Conservation (phyloP, 2,797 vertebrate species). For the Adrianichthys oophorus region DNA sequence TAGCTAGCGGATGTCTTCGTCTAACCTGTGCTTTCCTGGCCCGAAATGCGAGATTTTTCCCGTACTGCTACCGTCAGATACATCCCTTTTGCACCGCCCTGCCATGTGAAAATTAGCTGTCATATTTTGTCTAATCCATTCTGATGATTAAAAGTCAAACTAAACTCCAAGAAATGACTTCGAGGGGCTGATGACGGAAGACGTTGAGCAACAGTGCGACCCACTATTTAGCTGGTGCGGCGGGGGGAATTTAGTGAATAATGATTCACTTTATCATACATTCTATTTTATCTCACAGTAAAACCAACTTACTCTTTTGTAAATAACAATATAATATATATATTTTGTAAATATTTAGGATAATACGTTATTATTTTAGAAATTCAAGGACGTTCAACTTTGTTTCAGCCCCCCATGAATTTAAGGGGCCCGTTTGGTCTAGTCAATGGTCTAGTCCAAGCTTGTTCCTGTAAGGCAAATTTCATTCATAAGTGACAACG, state of each 20-base stretch:
- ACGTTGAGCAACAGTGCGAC: slow-evolving; percentile 42
- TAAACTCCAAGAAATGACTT: background rate
- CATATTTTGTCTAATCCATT: slow-evolving; percentile 41
- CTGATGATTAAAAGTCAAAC: slow-evolving; percentile 1
- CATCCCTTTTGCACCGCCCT: slow-evolving; percentile 38
- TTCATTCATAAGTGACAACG: background rate
- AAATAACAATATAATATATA: no score
- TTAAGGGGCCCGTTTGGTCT: background rate
- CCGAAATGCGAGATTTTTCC: slow-evolving; percentile 39
- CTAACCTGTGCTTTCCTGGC: slow-evolving; percentile 56
- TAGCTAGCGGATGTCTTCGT: slow-evolving; percentile 30
- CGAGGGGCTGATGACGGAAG: slow-evolving; percentile 10
- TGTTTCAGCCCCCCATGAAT: no score
- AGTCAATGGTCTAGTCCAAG: background rate
- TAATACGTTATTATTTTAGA: no score
- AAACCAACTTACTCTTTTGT: background rate
- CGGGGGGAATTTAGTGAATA: background rate
- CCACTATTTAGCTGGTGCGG: background rate
- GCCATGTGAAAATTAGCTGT: slow-evolving; percentile 53
- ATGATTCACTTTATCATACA: rapidly evolving
- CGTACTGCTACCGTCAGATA: slow-evolving; percentile 38
- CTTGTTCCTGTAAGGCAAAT: background rate
- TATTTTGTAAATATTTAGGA: no score
- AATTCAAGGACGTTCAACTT: no score
- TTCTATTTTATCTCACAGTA: background rate